phyloP scores from a whole-genome alignment of 2,888 invertebrate species.

The Cyaniris semiargus region DNA sequence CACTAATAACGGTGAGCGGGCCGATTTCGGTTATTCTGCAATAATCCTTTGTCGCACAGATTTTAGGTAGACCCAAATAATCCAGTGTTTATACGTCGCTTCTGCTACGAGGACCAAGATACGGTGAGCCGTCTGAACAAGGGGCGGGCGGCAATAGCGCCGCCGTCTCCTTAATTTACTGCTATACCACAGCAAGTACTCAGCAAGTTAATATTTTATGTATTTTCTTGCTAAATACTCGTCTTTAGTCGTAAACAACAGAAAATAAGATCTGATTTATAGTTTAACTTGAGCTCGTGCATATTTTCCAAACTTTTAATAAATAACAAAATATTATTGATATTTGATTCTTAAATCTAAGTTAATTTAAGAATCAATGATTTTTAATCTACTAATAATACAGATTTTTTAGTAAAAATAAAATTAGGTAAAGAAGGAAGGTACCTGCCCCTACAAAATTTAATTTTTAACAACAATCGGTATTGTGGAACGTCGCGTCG shows the following conservation, averaged over 20 bases:
- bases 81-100: conserved; percentile 34
- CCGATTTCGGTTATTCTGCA: conserved; percentile 33
- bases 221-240: neutral
- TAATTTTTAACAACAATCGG: neutral
- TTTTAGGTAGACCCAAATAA: conserved; percentile 38
- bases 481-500: neutral
- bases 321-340: too few species aligned
- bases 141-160: conserved; percentile 41
- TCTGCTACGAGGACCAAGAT: conserved; percentile 38
- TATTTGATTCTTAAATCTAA: too few species aligned
- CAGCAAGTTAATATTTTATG: conserved; percentile 25
- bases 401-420: too few species aligned
- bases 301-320: too few species aligned
- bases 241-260: too few species aligned
- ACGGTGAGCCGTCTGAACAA: conserved; percentile 41
- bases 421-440: too few species aligned
- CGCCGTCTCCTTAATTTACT: conserved; percentile 35
- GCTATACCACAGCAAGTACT: neutral
- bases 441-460: neutral
- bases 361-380: too few species aligned
- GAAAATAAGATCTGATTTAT: too few species aligned
- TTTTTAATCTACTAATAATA: too few species aligned
- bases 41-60: conserved; percentile 36
- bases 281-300: too few species aligned
- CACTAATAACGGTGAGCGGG: conserved; percentile 32